Conservation (phyloP, 2,113 vertebrate species). For the Petrocephalus microphthalmus region DNA sequence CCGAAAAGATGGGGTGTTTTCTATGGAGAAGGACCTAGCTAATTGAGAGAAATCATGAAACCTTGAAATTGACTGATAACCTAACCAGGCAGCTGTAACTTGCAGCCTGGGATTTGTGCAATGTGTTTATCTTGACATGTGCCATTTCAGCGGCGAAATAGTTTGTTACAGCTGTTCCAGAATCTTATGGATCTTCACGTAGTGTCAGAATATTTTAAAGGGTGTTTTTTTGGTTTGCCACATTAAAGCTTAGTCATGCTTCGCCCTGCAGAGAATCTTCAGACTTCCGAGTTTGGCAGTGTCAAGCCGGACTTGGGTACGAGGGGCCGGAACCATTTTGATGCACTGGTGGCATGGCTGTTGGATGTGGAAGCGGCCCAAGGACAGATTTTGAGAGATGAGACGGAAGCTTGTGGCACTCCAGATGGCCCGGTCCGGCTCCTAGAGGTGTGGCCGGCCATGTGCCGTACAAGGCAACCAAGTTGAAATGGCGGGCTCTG, state of each 20-base stretch:
- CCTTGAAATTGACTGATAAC: not conserved
- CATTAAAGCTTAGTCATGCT: not conserved
- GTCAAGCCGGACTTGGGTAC: not conserved
- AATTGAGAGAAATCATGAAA: not conserved
- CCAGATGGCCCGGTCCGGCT: slow-evolving; percentile 10
- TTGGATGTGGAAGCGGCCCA: not conserved
- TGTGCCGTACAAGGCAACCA: not conserved
- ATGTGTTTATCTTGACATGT: not conserved
- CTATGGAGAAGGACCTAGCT: not conserved
- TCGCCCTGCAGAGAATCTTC: not conserved
- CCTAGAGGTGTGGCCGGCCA: not conserved
- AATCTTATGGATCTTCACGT: not conserved
- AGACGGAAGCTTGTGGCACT: not conserved
- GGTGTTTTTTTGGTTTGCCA: not conserved
- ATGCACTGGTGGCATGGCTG: not conserved
- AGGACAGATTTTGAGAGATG: not conserved
- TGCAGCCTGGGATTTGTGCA: not conserved
- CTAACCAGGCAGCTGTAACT: not conserved
- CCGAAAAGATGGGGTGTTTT: not conserved
- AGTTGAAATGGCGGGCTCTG: not conserved
- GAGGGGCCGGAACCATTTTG: not conserved
- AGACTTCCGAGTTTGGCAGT: not conserved
- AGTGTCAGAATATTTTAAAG: not conserved
- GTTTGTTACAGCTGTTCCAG: not conserved
- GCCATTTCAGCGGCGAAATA: not conserved